Evolutionary conservation across 2,888 invertebrate species (phyloP).

Genomic region (Cephus rjabovi): DNA sequence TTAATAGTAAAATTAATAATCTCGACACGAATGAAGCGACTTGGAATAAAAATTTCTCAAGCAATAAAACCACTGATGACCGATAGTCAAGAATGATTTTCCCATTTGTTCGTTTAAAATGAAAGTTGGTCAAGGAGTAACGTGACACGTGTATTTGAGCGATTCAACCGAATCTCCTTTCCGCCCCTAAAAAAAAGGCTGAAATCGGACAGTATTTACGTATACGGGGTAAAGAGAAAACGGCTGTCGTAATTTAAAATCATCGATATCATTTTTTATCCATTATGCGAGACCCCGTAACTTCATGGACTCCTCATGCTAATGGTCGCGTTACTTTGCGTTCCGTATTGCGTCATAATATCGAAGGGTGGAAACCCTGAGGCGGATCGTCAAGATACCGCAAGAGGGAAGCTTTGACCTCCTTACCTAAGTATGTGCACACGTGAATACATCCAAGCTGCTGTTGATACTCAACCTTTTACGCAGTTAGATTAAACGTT

Average conservation of each 20-base stretch:
- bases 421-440: background rate
- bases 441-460: background rate
- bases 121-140: too few species aligned
- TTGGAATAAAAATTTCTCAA: background rate
- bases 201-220: conserved; percentile 28
- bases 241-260: conserved; percentile 22
- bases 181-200: conserved; percentile 2
- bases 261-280: background rate
- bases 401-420: background rate
- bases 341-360: conserved; percentile 6
- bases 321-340: background rate
- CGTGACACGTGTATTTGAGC: too few species aligned
- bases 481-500: background rate
- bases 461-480: background rate
- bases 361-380: background rate
- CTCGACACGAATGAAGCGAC: background rate
- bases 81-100: conserved; percentile 29
- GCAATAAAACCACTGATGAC: background rate
- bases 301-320: background rate
- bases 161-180: too few species aligned
- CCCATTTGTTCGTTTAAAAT: background rate
- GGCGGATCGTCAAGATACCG: background rate
- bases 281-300: background rate
- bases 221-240: conserved; percentile 36
- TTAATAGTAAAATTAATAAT: background rate